These are phyloP conservation scores for Syrista parreyssii DNA, from an alignment of 2,888 invertebrate genomes.

Conservation along the genomic window DNA sequence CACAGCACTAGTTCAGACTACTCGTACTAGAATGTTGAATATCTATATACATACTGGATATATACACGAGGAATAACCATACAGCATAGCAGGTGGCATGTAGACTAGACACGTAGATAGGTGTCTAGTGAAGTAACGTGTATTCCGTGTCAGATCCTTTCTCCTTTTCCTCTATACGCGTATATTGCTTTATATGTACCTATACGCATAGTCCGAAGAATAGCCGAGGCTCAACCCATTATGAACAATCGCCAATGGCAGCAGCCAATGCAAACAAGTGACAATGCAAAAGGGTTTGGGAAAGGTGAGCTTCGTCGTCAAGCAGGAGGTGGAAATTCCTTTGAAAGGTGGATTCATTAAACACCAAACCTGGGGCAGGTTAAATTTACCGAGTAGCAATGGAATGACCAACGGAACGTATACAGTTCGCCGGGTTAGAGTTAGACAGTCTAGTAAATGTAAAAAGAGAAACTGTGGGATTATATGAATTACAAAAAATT, in stretches of 20 bases:
- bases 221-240: slow-evolving; percentile 7
- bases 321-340: slow-evolving; percentile 3
- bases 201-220: neutral
- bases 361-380: slow-evolving; percentile 1
- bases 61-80: neutral
- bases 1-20: neutral
- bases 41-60: neutral
- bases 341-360: slow-evolving; percentile 20
- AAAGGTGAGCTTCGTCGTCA: slow-evolving; percentile 4
- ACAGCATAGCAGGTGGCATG: neutral
- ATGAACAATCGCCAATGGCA: slow-evolving; percentile 13
- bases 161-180: neutral
- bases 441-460: too few relatives aligned
- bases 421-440: neutral
- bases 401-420: neutral
- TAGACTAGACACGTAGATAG: neutral
- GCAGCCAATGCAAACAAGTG: slow-evolving; percentile 18
- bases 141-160: neutral
- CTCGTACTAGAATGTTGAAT: neutral
- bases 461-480: neutral
- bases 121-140: neutral
- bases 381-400: neutral
- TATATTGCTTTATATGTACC: too few relatives aligned
- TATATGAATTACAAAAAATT: neutral
- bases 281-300: slow-evolving; percentile 9